A percentile compares a stretch with the other conserved stretches of the same genome.
phyloP scores from a whole-genome alignment of 1,140 invertebrate species.

The Drosophila quadrilineata region DNA sequence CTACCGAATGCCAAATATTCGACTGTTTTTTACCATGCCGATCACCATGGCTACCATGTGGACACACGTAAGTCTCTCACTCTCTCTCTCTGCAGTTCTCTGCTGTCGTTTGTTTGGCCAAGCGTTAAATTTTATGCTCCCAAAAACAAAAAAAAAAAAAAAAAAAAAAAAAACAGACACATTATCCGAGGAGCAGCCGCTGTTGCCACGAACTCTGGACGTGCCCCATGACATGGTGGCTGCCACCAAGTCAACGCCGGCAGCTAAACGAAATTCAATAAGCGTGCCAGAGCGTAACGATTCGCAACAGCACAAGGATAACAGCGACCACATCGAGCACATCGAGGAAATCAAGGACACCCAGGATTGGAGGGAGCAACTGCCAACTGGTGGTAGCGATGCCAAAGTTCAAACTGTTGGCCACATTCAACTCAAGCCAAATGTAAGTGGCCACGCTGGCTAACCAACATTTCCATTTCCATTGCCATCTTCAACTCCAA shows the following conservation, averaged over 20 bases:
- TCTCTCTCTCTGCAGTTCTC: not conserved
- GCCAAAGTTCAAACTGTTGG: constrained; percentile 19
- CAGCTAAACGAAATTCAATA: constrained; percentile 64
- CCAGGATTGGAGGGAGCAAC: too few species aligned
- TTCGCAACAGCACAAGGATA: not conserved
- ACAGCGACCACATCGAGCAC: too few species aligned
- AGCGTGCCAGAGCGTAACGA: constrained; percentile 59
- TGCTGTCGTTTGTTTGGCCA: constrained; percentile 11
- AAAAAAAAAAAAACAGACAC: constrained; percentile 67
- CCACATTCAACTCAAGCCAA: not conserved
- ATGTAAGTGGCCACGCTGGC: constrained; percentile 16
- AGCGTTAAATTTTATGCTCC: constrained; percentile 43
- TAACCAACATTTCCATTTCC: too few species aligned
- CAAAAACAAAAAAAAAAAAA: too few species aligned
- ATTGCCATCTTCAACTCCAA: not conserved
- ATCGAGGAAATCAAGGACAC: too few species aligned
- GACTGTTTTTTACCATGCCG: constrained; percentile 67
- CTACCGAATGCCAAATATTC: constrained; percentile 49
- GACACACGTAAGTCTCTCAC: constrained; percentile 54
- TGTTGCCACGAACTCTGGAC: constrained; percentile 55
- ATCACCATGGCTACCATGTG: constrained; percentile 67
- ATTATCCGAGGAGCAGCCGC: constrained; percentile 52
- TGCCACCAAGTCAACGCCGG: constrained; percentile 8
- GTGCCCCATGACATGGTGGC: constrained; percentile 32
- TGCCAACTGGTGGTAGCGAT: not conserved